Evolutionary conservation across 1,140 invertebrate species (phyloP), one percentile per base, ranked within the genome.

Genomic region (Pissodes strobi): DNA sequence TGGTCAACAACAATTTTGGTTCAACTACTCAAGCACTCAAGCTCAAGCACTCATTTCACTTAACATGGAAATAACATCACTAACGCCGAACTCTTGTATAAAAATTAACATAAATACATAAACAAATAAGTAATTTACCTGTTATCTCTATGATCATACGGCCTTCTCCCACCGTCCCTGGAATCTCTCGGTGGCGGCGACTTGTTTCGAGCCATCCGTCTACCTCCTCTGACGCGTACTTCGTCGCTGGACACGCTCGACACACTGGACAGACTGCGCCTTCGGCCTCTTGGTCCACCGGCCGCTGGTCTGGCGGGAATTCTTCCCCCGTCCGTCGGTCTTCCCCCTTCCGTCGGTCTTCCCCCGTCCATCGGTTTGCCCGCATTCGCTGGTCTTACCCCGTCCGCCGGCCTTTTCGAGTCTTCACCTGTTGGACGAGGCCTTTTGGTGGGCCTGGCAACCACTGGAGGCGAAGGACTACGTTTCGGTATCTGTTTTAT

Each of bases 391-490:
- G 10, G 12, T 13, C 15, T n/a, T n/a, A n/a, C n/a, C n/a, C n/a
- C n/a, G n/a, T n/a, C n/a, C n/a, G 25, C 25, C 39, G 23, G n/a
- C 17, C 34, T 34, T 12, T 18, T 38, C 37, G 23, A 12, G 10
- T 19, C 19, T 49, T 59, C 22, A 22, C 21, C 43, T 10, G 27
- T 23, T 5, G 43, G 15, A 12, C 64, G 64, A 1, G 55, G 49
- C 59, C 69, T 74, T 51, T 71, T 73, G 0, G 39, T 59, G 12
- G 76, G 76, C 21, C 57, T 52, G 0, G 58, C 64, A 13, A 77
- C 76, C 15, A 73, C 68, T 5, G 76, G 76, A 6, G 76, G 76
- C 15, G 76, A 77, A 1, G 76, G 76, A 65, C 72, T 74, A 22
- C 68, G 63, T 41, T 74, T 73, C 27, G 67, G 67, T 48, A 37